A percentile compares a stretch with the other conserved stretches of the same genome.
phyloP scores from a whole-genome alignment of 2,888 invertebrate species.

The Agrotis exclamationis region DNA sequence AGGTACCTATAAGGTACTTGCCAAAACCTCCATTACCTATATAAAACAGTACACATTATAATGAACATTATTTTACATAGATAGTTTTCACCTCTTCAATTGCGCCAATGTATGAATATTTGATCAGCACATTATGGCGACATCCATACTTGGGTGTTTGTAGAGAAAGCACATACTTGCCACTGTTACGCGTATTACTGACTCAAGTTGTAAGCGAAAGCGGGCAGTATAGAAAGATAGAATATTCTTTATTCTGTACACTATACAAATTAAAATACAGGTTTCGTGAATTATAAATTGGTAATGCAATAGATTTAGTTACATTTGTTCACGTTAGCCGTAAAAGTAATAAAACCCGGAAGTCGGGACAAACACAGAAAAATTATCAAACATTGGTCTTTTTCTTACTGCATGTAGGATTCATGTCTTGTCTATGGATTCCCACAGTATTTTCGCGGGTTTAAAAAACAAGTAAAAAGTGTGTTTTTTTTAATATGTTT shows the following conservation, averaged over 20 bases:
- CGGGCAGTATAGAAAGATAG: conserved; percentile 28
- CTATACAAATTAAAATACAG: background rate
- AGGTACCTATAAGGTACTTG: no score
- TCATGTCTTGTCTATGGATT: no score
- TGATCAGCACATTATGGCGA: conserved; percentile 72
- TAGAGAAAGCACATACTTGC: conserved; percentile 77
- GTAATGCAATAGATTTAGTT: background rate
- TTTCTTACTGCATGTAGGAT: background rate
- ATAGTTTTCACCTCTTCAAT: conserved; percentile 60
- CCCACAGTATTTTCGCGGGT: no score
- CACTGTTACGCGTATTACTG: conserved; percentile 65
- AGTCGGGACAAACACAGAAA: no score
- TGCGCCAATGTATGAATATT: conserved; percentile 72
- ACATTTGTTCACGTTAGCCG: background rate
- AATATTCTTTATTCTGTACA: no score
- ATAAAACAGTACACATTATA: conserved; percentile 20
- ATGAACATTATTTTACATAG: conserved; percentile 36
- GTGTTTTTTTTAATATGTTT: no score
- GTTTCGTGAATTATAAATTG: background rate
- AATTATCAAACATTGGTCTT: background rate
- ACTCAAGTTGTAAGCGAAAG: conserved; percentile 63
- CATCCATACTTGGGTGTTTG: conserved; percentile 66
- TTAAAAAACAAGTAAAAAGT: no score
- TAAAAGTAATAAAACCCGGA: background rate
- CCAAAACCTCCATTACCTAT: conserved; percentile 10